Evolutionary conservation across 2,797 vertebrate genomes (phyloP), one percentile per base, ranked within the genome.

Genomic region (Parauchenoglanis punctatus): DNA sequence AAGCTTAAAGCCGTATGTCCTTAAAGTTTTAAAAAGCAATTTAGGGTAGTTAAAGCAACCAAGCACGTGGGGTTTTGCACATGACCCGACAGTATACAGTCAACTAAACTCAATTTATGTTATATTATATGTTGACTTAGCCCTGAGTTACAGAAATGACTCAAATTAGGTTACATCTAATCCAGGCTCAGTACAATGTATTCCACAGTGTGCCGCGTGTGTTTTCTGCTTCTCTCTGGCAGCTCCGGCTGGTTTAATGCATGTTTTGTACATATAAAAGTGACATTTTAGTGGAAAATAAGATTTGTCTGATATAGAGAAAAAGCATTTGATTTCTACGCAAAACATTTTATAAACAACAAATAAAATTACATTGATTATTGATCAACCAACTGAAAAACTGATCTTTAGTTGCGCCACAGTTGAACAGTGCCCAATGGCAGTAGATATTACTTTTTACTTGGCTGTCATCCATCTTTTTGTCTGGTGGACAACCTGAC

Each of bases 171-270:
- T 56, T 31, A 52, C 46, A 76, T 76, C 35, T 35, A 35, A 35
- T 35, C 35, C 35, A 35, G 35, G 35, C 35, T 35, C 35, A 35
- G 35, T 35, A 52, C 52, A 65, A 75, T 59, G 85, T 6, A 75
- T 75, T 90, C 89, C 88, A 81, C 86, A 89, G 73, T 61, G 54
- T 94, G 94, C 94, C 85, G 94, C 91, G 91, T 17, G 88, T 88
- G 88, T 92, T 87, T 87, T 17, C 6, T 87, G 88, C 17, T 91
- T 84, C 82, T 80, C 84, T 85, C 65, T 52, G 31, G 40, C 67
- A 28, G 75, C 92, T 91, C 87, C 92, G 93, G 93, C 93, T 83
- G 93, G 23, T n/a, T 52, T 52, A 28, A 76, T 28, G 73, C 46
- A 76, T 35, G 35, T 23, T 75, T 76, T 76, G 23, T 15, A 75